Percentiles rank a stretch among this genome's conserved stretches.
These are phyloP conservation scores for Erynnis tages DNA, from an alignment of 2,888 invertebrate species.

Conservation along the genomic window DNA sequence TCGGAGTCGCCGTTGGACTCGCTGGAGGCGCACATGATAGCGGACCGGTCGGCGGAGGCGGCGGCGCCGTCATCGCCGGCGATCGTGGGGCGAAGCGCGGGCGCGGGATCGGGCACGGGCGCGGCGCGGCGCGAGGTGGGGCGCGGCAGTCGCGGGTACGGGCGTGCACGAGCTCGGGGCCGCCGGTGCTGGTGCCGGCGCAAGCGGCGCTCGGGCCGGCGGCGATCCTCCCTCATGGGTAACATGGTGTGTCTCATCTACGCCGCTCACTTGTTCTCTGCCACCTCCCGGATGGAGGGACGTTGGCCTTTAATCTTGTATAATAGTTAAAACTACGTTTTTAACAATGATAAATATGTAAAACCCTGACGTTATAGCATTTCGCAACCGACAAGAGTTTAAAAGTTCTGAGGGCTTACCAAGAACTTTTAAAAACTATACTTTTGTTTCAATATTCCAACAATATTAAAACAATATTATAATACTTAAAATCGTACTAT, in stretches of 20 bases:
- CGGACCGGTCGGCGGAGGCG: slow-evolving; percentile 64
- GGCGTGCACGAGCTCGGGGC: slow-evolving; percentile 51
- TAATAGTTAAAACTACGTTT: too few species aligned
- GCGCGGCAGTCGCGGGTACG: slow-evolving; percentile 64
- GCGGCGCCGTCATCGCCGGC: slow-evolving; percentile 41
- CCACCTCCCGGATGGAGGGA: too few species aligned
- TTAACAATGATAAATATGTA: too few species aligned
- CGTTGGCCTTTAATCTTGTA: too few species aligned
- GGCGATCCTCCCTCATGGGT: slow-evolving; percentile 73
- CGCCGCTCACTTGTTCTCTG: slow-evolving; percentile 61
- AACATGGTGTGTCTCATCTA: slow-evolving; percentile 76
- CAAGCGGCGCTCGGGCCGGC: slow-evolving; percentile 69
- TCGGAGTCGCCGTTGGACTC: slow-evolving; percentile 66
- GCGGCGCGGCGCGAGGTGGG: slow-evolving; percentile 56
- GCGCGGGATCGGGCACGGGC: slow-evolving; percentile 39
- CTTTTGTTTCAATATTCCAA: too few species aligned
- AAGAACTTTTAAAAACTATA: too few species aligned
- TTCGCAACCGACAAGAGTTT: too few species aligned
- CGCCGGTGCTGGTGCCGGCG: slow-evolving; percentile 73
- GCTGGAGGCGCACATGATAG: slow-evolving; percentile 68
- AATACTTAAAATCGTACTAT: too few species aligned
- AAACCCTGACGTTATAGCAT: too few species aligned
- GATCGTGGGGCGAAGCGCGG: slow-evolving; percentile 35
- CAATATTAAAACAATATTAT: too few species aligned
- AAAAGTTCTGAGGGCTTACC: too few species aligned